Evolutionary conservation across 2,888 invertebrate genomes (phyloP).

Genomic region (Steromphala cineraria): DNA sequence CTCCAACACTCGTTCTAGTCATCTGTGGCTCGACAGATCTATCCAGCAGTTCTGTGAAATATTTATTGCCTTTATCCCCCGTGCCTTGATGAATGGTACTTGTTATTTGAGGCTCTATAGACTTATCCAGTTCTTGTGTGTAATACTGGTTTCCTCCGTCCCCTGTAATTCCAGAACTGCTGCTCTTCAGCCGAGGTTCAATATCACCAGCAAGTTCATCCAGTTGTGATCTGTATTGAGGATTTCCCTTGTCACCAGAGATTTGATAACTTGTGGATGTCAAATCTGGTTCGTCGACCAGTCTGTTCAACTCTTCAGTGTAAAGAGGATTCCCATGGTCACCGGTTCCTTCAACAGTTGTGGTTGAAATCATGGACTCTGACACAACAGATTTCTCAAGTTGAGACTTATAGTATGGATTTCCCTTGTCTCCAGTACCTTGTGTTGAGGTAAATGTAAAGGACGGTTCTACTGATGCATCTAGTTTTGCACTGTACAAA

Average conservation of each 20-base stretch:
- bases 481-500: not conserved
- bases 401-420: not conserved
- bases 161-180: not conserved
- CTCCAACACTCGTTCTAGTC: not conserved
- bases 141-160: not conserved
- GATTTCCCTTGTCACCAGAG: not conserved
- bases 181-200: too few species aligned
- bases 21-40: slow-evolving; percentile 15
- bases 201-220: not conserved
- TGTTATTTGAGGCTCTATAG: not conserved
- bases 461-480: not conserved
- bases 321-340: slow-evolving; percentile 25
- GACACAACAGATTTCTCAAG: not conserved
- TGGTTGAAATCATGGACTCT: not conserved
- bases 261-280: not conserved
- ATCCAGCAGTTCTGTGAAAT: not conserved
- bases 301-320: slow-evolving; percentile 16
- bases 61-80: not conserved
- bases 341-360: not conserved
- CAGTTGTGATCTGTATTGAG: not conserved
- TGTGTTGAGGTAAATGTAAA: not conserved
- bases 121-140: not conserved
- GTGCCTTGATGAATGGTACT: not conserved
- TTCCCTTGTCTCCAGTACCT: slow-evolving; percentile 21
- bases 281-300: not conserved